Percentiles rank a stretch among this genome's conserved stretches.
Evolutionary conservation across 2,113 vertebrate genomes (phyloP).

Genomic region (Aldabrachelys gigantea): DNA sequence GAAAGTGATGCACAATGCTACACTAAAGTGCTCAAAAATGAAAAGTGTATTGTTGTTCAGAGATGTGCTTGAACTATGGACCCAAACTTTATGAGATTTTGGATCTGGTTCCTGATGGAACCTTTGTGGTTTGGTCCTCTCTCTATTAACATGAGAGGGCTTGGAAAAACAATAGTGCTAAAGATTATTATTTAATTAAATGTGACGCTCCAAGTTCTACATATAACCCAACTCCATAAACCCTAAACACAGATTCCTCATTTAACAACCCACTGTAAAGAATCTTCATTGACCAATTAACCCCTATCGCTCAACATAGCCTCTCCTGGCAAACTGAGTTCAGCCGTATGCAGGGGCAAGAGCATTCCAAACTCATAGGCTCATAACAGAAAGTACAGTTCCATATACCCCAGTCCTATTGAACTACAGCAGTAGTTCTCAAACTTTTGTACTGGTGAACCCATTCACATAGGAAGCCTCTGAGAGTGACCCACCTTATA

Average conservation of each 20-base stretch:
- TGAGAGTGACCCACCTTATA: too few species aligned
- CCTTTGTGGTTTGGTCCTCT: rapidly evolving
- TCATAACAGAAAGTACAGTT: rapidly evolving
- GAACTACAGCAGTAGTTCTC: too few species aligned
- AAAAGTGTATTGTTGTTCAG: background rate
- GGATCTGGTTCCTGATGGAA: background rate
- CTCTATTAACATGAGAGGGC: background rate
- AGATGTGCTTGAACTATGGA: background rate
- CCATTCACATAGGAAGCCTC: too few species aligned
- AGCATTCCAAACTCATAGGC: background rate
- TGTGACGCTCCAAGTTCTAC: background rate
- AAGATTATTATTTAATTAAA: background rate
- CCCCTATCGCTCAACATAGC: background rate
- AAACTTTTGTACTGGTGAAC: too few species aligned
- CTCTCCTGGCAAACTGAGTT: slow-evolving; percentile 45
- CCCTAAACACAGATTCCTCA: background rate
- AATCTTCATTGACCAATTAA: slow-evolving; percentile 27
- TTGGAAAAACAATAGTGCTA: background rate
- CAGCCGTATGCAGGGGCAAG: background rate
- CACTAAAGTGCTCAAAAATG: background rate
- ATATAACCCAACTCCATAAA: background rate
- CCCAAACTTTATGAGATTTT: background rate
- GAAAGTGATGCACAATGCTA: rapidly evolving
- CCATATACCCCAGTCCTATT: background rate
- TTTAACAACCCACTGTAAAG: background rate